Evolutionary conservation across 2,113 vertebrate genomes (phyloP), one percentile per base, ranked within the genome.

Genomic region (Dascyllus trimaculatus): DNA sequence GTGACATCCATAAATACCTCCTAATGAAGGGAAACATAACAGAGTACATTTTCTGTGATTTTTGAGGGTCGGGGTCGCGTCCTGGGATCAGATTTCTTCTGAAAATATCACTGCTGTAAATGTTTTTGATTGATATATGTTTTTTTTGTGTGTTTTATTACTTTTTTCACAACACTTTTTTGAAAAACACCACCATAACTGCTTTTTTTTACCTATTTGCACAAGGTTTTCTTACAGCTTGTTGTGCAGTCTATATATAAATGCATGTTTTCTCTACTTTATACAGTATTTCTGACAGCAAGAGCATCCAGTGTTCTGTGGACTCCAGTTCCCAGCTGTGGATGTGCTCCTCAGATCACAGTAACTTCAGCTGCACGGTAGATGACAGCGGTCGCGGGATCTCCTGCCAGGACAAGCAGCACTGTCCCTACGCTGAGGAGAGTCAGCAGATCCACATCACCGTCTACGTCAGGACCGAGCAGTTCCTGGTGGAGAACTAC

Each of bases 391-490:
- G 71, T 5, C 1, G 4, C 1, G 5, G 80, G 9, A 63, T 93
- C 53, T 71, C 52, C 71, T 93, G 93, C 10, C 1, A 14, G 71
- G 91, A 93, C 0, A 0, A 78, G 60, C 63, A 46, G 43, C 80
- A 92, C 73, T 93, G 93, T 32, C 85, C 93, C 9, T 91, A 78
- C 1, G 65, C 82, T 1, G 91, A 93, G 80, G 93, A 93, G 72
- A 79, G 1, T 14, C 70, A 63, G 25, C 52, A 5, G 4, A 79
- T 93, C 64, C 19, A 22, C 13, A 2, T 92, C 65, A 81, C 26
- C 0, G 4, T 93, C 58, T 85, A 82, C 0, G 24, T 93, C 26
- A 75, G 1, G 66, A 82, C 70, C 0, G 1, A 78, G 11, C 8
- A 84, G 48, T 92, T 80, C 65, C 67, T 91, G 56, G 9, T 93